phyloP scores from a whole-genome alignment of 2,113 vertebrate species.

The Dendropsophus ebraccatus region DNA sequence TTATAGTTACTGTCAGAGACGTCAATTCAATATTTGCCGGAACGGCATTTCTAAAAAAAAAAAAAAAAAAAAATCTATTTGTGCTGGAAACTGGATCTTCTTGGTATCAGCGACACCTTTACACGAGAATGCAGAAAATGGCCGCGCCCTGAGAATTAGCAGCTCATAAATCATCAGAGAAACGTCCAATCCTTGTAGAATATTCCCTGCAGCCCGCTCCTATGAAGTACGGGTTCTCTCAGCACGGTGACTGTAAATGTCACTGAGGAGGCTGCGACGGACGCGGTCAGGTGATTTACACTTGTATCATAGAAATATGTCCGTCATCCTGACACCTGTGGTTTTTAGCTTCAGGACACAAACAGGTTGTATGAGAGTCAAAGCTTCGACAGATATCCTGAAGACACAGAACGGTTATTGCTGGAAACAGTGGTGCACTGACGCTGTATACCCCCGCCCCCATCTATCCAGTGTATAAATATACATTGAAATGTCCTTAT shows the following conservation, averaged over 20 bases:
- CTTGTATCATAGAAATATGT: not conserved
- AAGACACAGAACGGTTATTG: too few relatives aligned
- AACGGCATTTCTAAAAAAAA: not conserved
- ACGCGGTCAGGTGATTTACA: not conserved
- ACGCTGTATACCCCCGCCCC: too few relatives aligned
- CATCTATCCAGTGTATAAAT: too few relatives aligned
- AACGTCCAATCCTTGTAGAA: not conserved
- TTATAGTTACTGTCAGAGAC: too few relatives aligned
- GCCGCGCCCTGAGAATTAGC: not conserved
- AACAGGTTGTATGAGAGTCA: not conserved
- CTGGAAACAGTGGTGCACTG: too few relatives aligned
- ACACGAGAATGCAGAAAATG: not conserved
- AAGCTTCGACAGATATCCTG: not conserved
- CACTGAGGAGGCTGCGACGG: not conserved
- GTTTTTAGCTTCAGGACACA: slow-evolving; percentile 9
- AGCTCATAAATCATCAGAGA: not conserved
- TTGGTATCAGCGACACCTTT: not conserved
- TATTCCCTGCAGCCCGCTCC: not conserved
- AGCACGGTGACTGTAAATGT: slow-evolving; percentile 10
- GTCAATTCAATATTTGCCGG: not conserved
- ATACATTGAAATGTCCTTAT: too few relatives aligned
- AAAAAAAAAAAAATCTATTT: not conserved
- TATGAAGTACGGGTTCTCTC: not conserved
- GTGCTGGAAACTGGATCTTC: not conserved
- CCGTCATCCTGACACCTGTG: slow-evolving; percentile 9